Evolutionary conservation across 2,888 invertebrate species (phyloP).

Genomic region (Empis livida): DNA sequence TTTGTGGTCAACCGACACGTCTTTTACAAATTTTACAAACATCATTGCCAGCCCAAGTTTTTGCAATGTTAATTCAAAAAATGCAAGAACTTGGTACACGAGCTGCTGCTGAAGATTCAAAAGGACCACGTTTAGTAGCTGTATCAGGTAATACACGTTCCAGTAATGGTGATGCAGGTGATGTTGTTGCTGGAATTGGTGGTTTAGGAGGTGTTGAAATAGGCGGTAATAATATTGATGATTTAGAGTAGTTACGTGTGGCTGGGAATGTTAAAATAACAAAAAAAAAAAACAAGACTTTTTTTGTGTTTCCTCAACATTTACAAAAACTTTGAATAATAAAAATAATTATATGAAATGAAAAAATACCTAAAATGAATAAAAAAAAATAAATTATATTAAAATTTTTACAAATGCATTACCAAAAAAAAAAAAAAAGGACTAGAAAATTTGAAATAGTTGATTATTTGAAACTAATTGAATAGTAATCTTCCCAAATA

Average conservation of each 20-base stretch:
- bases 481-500: too few relatives aligned
- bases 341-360: not conserved
- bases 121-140: conserved; percentile 19
- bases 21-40: conserved; percentile 57
- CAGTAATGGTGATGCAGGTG: not conserved
- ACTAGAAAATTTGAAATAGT: too few relatives aligned
- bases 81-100: conserved; percentile 35
- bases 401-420: not conserved
- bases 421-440: too few relatives aligned
- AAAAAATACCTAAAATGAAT: not conserved
- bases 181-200: not conserved
- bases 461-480: too few relatives aligned
- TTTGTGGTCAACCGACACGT: conserved; percentile 68
- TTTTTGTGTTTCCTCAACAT: not conserved
- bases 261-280: not conserved
- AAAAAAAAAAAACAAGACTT: not conserved
- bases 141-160: conserved; percentile 1
- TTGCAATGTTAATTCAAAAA: conserved; percentile 74
- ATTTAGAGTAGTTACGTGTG: not conserved
- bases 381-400: not conserved
- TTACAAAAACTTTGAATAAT: not conserved
- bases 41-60: conserved; percentile 90
- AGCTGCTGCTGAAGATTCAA: conserved; percentile 21
- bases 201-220: not conserved
- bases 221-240: not conserved